A percentile compares a stretch with the other conserved stretches of the same genome.
phyloP scores from a whole-genome alignment of 2,113 vertebrate species.

The Corythornis vintsioides region DNA sequence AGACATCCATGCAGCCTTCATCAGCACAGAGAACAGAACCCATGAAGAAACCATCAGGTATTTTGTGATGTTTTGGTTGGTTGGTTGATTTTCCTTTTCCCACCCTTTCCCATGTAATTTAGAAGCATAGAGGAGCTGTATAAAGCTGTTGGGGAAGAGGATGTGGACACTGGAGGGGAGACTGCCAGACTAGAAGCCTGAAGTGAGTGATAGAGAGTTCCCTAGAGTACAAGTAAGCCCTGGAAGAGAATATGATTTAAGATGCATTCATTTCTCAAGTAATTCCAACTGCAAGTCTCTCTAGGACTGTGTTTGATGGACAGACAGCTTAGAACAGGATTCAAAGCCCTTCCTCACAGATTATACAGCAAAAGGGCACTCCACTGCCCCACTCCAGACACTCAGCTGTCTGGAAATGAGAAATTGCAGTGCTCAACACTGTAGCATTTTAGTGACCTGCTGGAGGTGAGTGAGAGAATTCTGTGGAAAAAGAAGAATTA shows the following conservation, averaged over 20 bases:
- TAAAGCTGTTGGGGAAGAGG: background rate
- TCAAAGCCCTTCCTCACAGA: background rate
- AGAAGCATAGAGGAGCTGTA: background rate
- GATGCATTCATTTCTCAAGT: background rate
- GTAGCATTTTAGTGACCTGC: background rate
- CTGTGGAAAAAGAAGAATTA: background rate
- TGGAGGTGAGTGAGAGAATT: background rate
- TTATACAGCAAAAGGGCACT: background rate
- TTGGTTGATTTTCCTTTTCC: background rate
- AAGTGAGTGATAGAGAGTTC: background rate
- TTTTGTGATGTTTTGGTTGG: background rate
- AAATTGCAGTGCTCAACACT: background rate
- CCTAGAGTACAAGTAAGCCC: background rate
- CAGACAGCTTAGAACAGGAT: background rate
- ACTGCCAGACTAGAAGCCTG: background rate
- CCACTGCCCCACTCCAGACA: background rate
- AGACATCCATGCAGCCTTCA: slow-evolving; percentile 85
- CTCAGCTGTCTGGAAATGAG: background rate
- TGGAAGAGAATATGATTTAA: background rate
- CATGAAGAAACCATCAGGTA: slow-evolving; percentile 89
- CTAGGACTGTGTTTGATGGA: background rate
- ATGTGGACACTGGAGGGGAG: background rate
- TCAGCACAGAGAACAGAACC: slow-evolving; percentile 88
- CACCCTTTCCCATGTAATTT: background rate
- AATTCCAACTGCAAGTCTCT: background rate